phyloP scores from a whole-genome alignment of 2,888 invertebrate genomes.

The Hemistola chrysoprasaria region DNA sequence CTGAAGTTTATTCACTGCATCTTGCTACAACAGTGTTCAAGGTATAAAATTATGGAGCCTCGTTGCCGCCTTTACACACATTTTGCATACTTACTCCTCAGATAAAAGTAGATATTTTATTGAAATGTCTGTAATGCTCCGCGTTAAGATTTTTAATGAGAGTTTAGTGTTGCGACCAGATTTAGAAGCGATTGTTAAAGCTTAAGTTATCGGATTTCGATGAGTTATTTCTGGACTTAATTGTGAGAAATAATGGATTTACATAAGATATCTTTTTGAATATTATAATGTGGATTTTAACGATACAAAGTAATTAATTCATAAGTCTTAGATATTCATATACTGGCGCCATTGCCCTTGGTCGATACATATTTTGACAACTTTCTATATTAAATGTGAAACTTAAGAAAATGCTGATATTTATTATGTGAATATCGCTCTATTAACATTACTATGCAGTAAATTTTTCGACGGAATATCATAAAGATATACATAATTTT shows the following conservation, averaged over 20 bases:
- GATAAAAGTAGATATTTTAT: slow-evolving; percentile 60
- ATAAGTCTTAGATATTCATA: too few relatives aligned
- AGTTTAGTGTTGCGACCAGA: slow-evolving; percentile 24
- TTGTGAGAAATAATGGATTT: too few relatives aligned
- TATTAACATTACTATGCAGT: too few relatives aligned
- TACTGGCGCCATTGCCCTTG: not conserved
- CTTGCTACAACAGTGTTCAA: slow-evolving; percentile 25
- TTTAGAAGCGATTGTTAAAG: slow-evolving; percentile 27
- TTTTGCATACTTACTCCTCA: slow-evolving; percentile 58
- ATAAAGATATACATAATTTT: too few relatives aligned
- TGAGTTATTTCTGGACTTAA: slow-evolving; percentile 6
- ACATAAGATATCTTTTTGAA: too few relatives aligned
- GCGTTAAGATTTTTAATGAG: slow-evolving; percentile 43
- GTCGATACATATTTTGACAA: too few relatives aligned
- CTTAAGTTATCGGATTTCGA: slow-evolving; percentile 15
- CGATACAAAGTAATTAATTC: too few relatives aligned
- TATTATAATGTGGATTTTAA: too few relatives aligned
- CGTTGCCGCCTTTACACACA: slow-evolving; percentile 53
- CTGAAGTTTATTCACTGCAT: slow-evolving; percentile 11
- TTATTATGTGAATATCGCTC: too few relatives aligned
- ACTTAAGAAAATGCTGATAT: too few relatives aligned
- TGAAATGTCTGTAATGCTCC: slow-evolving; percentile 51
- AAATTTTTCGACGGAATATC: too few relatives aligned
- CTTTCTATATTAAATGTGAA: too few relatives aligned
- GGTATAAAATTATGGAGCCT: slow-evolving; percentile 56